Percentiles rank a stretch among this genome's conserved stretches.
Conservation (phyloP, 2,888 invertebrate species). For the Melieria crassipennis region DNA sequence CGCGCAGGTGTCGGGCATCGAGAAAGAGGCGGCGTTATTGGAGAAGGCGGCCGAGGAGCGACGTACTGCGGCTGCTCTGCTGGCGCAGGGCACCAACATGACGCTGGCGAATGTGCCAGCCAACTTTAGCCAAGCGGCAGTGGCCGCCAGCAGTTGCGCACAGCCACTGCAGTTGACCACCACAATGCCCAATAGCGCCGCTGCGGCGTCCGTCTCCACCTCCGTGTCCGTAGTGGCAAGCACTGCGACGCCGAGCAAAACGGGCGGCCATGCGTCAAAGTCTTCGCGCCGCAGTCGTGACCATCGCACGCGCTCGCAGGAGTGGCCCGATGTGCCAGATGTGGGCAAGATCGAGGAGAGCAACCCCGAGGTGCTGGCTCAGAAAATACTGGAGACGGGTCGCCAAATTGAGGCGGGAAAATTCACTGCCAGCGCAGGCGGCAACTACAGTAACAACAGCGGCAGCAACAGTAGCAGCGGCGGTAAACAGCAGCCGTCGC, state of each 20-base stretch:
- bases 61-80: constrained; percentile 65
- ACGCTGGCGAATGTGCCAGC: constrained; percentile 47
- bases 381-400: constrained; percentile 89
- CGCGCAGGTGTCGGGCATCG: constrained; percentile 80
- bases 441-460: constrained; percentile 44
- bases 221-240: constrained; percentile 41
- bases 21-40: constrained; percentile 79
- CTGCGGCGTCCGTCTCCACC: constrained; percentile 39
- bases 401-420: constrained; percentile 89
- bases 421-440: constrained; percentile 64
- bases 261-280: constrained; percentile 48
- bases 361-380: constrained; percentile 88
- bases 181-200: constrained; percentile 55
- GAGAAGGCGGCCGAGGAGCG: constrained; percentile 77
- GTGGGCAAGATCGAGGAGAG: constrained; percentile 91
- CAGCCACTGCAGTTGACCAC: constrained; percentile 42
- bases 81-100: constrained; percentile 64
- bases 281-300: constrained; percentile 75
- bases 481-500: constrained; percentile 24
- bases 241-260: constrained; percentile 32
- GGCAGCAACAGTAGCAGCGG: constrained; percentile 38
- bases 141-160: neutral
- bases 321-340: constrained; percentile 92
- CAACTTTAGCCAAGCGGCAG: constrained; percentile 42
- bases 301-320: constrained; percentile 83